Evolutionary conservation across 2,113 vertebrate species (phyloP), one percentile per base, ranked within the genome.

Genomic region (Nesogale talazaci): DNA sequence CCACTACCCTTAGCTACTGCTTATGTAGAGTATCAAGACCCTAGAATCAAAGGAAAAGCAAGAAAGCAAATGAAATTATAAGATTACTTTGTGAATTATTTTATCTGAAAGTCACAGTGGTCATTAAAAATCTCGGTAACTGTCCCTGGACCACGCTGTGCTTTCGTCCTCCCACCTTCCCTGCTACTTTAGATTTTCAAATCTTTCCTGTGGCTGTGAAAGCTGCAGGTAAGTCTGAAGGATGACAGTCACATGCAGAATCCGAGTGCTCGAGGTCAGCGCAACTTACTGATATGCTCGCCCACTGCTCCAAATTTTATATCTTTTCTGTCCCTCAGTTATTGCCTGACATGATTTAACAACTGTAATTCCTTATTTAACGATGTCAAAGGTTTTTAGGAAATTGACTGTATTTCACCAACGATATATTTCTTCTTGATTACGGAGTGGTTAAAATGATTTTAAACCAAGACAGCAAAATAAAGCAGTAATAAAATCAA

Each of bases 401-500:
- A 97, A 98, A 98, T 98, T 98, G 98, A 98, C 98, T 97, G 97
- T 97, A 98, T 98, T 98, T 98, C 98, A 98, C 98, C 98, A 97
- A 97, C 97, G 93, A 98, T 98, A 98, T 98, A 98, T 98, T 98
- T 98, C 98, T 98, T 98, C 97, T 98, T 98, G 97, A 98, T 98
- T 98, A 98, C 98, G 75, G 97, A 98, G 98, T 94, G 98, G 98
- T 98, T 98, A 98, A 98, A 98, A 98, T 98, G 98, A 98, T 98
- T 98, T 98, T 98, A 98, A 98, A 98, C 98, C 98, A 98, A 98
- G 98, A 98, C 98, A 98, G 98, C 98, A 98, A 98, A 98, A 98
- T 98, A 98, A 98, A 98, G 98, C 98, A 98, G 98, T 98, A 98
- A 98, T 98, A 98, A 98, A 98, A 98, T 98, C 98, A 98, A 98